A percentile compares a stretch with the other conserved stretches of the same genome.
Evolutionary conservation across 1,140 invertebrate genomes (phyloP).

Genomic region (Mamestra configurata): DNA sequence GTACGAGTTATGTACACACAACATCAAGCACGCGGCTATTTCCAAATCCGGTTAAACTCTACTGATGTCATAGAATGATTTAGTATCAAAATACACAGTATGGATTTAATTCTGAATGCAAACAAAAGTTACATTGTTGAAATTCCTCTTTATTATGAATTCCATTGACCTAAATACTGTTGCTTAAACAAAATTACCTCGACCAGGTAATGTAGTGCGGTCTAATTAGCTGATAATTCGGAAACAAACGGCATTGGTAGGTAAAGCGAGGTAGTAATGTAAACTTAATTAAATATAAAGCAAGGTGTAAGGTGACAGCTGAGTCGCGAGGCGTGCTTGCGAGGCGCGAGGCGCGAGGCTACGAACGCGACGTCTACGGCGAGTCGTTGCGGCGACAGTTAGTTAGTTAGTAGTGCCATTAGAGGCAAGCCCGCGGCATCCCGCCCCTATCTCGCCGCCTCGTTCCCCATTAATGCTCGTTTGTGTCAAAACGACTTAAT

Average conservation of each 20-base stretch:
- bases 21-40: slow-evolving; percentile 3
- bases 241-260: slow-evolving; percentile 54
- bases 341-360: slow-evolving; percentile 49
- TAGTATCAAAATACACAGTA: slow-evolving; percentile 28
- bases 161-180: slow-evolving; percentile 51
- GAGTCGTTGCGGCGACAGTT: slow-evolving; percentile 78
- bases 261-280: slow-evolving; percentile 58
- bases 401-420: slow-evolving; percentile 78
- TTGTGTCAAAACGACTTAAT: slow-evolving; percentile 78
- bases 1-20: neutral
- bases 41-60: neutral
- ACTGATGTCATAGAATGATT: slow-evolving; percentile 35
- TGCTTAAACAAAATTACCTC: slow-evolving; percentile 51
- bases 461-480: slow-evolving; percentile 74
- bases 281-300: slow-evolving; percentile 70
- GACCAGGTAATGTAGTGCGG: slow-evolving; percentile 59
- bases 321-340: slow-evolving; percentile 50
- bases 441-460: slow-evolving; percentile 64
- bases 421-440: slow-evolving; percentile 64
- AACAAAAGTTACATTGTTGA: slow-evolving; percentile 42
- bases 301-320: slow-evolving; percentile 67
- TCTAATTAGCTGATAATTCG: slow-evolving; percentile 68
- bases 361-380: slow-evolving; percentile 56
- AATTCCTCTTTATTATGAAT: slow-evolving; percentile 50
- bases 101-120: slow-evolving; percentile 17